phyloP scores from a whole-genome alignment of 2,888 invertebrate species.

The Nemurella pictetii region DNA sequence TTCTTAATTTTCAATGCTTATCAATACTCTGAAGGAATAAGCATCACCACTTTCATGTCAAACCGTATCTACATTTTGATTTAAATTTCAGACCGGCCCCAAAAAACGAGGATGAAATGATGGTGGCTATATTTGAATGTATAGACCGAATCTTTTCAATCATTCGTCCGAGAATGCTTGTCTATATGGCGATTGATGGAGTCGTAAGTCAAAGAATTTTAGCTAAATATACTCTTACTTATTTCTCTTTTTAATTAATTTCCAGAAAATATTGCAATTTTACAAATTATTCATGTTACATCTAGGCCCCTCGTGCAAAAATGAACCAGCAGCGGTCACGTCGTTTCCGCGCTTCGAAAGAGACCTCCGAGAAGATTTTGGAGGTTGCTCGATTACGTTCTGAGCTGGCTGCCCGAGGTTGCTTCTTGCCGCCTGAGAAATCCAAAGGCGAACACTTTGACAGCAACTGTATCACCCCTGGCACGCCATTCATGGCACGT shows the following conservation, averaged over 20 bases:
- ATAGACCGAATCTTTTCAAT: slow-evolving; percentile 94
- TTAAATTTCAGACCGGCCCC: slow-evolving; percentile 78
- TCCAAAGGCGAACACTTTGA: slow-evolving; percentile 94
- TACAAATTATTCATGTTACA: slow-evolving; percentile 35
- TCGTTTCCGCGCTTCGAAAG: slow-evolving; percentile 95
- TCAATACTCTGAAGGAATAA: not conserved
- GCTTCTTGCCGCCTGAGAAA: slow-evolving; percentile 81
- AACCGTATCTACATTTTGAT: too few relatives aligned
- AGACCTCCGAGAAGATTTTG: slow-evolving; percentile 82
- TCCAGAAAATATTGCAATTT: not conserved
- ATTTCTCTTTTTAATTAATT: not conserved
- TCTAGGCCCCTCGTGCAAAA: slow-evolving; percentile 93
- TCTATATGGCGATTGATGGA: slow-evolving; percentile 99
- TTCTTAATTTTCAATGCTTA: not conserved
- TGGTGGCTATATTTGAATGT: slow-evolving; percentile 98
- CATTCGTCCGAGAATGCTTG: slow-evolving; percentile 85
- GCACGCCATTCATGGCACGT: slow-evolving; percentile 96
- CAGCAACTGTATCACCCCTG: slow-evolving; percentile 98
- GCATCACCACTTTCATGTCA: too few relatives aligned
- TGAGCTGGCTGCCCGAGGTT: slow-evolving; percentile 73
- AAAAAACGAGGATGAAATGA: slow-evolving; percentile 99
- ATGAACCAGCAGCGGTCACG: slow-evolving; percentile 99
- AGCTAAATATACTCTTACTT: not conserved
- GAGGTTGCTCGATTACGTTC: slow-evolving; percentile 81
- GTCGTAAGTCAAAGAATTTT: slow-evolving; percentile 67